Base-by-base conservation (phyloP, 2,888 invertebrate genomes). In the Blastobasis adustella region DNA sequence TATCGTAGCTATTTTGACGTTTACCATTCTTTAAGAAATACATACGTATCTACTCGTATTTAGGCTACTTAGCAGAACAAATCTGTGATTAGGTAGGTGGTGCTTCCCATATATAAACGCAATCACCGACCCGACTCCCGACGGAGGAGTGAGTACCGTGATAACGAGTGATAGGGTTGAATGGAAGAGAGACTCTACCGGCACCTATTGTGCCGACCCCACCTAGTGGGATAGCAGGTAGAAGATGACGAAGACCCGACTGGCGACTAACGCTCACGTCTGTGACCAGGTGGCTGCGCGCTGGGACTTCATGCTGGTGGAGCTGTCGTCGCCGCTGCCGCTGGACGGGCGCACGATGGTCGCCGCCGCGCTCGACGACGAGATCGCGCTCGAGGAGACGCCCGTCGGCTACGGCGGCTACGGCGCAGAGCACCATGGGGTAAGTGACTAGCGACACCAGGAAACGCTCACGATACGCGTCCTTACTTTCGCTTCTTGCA, bases 271-370 rank as follows among this genome's bases (percentile, higher is more conserved):
- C 23, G 3, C 23, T 23, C 23, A 23, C 23, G 1, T 23, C 23
- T 23, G 23, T 23, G 23, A 23, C 6, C 63, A 88, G 87, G 82
- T 88, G 36, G 82, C 72, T 39, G 88, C 87, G 6, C 69, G 76
- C 50, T 87, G 76, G 75, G 88, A 88, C 69, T 87, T 79, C 66
- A 54, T 88, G 43, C 59, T 88, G 45, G 86, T 69, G 0, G 87
- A 88, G 58, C 62, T 88, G 45, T 67, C 58, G n/a, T 69, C 76
- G 6, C 81, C 87, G 0, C 62, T 88, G 7, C 71, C 71, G 1
- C 54, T 88, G 49, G 73, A 87, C 57, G 77, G 73, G 47, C 71
- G 65, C 49, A 71, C 61, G 8, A 76, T 86, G 39, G 77, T 63
- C 0, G 82, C 78, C 2, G 79, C 77, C 1, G 58, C 62, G 2